These are phyloP conservation scores for Venustaconcha ellipsiformis DNA, from an alignment of 1,140 invertebrate genomes.

Conservation along the genomic window DNA sequence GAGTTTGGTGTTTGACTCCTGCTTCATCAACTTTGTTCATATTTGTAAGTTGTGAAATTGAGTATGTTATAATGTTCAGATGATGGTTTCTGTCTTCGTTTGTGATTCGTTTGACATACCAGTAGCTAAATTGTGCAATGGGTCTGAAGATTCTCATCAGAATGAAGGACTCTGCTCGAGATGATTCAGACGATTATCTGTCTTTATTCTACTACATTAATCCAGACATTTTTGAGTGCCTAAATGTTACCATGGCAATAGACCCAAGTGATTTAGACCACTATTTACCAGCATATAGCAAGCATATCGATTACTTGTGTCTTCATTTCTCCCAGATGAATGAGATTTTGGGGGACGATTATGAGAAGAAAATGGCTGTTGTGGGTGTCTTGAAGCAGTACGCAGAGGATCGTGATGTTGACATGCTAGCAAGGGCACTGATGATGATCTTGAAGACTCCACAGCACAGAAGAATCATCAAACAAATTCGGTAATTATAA, in stretches of 20 bases:
- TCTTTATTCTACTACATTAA: too few relatives aligned
- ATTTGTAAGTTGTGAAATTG: too few relatives aligned
- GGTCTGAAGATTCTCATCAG: too few relatives aligned
- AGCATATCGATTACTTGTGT: slow-evolving; percentile 41
- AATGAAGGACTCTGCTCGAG: too few relatives aligned
- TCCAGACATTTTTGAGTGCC: slow-evolving; percentile 12
- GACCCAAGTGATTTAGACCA: slow-evolving; percentile 31
- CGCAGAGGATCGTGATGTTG: slow-evolving; percentile 63
- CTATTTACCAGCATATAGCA: slow-evolving; percentile 38
- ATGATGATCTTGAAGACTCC: slow-evolving; percentile 51
- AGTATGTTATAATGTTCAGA: too few relatives aligned
- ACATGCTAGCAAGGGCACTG: slow-evolving; percentile 57
- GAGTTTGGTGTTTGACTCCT: too few relatives aligned
- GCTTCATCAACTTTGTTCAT: too few relatives aligned
- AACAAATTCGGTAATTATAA: slow-evolving; percentile 55
- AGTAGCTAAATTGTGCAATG: too few relatives aligned
- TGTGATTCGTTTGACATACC: too few relatives aligned
- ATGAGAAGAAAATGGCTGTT: slow-evolving; percentile 66
- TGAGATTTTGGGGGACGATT: slow-evolving; percentile 59
- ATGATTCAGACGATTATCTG: too few relatives aligned
- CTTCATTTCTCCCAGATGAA: slow-evolving; percentile 61
- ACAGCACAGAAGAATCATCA: slow-evolving; percentile 54
- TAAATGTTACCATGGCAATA: slow-evolving; percentile 34
- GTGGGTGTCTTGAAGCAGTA: slow-evolving; percentile 65
- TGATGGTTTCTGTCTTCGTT: too few relatives aligned